Base-by-base conservation (phyloP, 1,140 invertebrate species). In the Branchinecta lynchi region DNA sequence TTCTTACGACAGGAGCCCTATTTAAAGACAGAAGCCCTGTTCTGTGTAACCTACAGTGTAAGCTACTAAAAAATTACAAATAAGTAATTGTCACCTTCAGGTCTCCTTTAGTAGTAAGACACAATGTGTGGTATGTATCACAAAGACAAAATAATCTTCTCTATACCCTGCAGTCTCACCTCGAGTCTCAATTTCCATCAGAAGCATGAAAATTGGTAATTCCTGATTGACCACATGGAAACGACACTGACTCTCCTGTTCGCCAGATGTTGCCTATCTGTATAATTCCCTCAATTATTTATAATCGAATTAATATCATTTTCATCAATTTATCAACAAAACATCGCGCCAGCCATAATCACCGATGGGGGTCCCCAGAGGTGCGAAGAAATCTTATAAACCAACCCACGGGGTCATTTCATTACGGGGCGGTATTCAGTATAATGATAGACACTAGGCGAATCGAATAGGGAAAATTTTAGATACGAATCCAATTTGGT, bases 401-500 rank as follows among this genome's bases (percentile, higher is more conserved):
- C 51, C 17, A 15, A 15, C 51, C 17, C 17, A 12, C 12, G 51
- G 51, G 51, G 12, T 60, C 51, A 60, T 60, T 60, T 60, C 51
- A 60, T 60, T 60, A 60, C 3, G 12, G 17, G 51, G 51, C 51
- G 51, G 51, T 60, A 60, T 60, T 60, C 12, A 60, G 51, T 15
- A 60, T 60, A 60, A 60, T 60, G 51, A 60, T 60, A 60, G 51
- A 60, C 51, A 60, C 51, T 12, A 60, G 51, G 51, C 51, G 51
- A 60, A 60, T 60, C 51, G 51, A 60, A 60, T 60, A 60, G 51
- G 51, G 51, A 60, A 60, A 12, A 20, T 60, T 60, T 60, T 60
- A 60, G 51, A 60, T 60, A 60, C 51, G 51, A 60, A 60, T 60
- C 51, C 51, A 60, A 60, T 60, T 60, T 60, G 51, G 51, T 60